Evolutionary conservation across 2,888 invertebrate species (phyloP), one percentile per base, ranked within the genome.

Genomic region (Calameuta idolon): DNA sequence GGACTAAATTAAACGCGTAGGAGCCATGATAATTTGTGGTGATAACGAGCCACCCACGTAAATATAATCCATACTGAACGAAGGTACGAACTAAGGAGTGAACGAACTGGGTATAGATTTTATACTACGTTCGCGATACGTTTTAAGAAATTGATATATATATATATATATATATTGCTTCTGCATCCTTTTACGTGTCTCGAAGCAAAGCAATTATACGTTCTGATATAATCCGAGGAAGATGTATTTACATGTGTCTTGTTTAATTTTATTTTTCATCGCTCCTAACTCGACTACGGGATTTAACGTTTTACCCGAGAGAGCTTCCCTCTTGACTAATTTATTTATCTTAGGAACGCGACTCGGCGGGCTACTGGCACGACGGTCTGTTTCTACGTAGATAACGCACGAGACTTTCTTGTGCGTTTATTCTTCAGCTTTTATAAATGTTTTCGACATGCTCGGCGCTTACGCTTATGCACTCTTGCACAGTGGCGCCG

Each of bases 11-110:
- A 85, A 85, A 84, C 82, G 83, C 84, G 87, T 85, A 83, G 83
- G 81, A 83, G 84, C 79, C 79, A 79, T 76, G 81, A 82, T 87
- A 87, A 87, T 87, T 85, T 81, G 82, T 80, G 82, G 85, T 83
- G 87, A 86, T 87, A 87, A 87, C 86, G 83, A 86, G 79, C 83
- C 82, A 83, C 85, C 85, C 85, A 85, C 87, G 83, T 83, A 77
- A 79, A 78, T 76, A 80, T 76, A 74, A 78, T 81, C 69, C 73
- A 75, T 76, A n/a, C 55, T 75, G 75, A 79, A 81, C 37, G 78
- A 78, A 40, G 80, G 79, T 69, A 79, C 73, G 77, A 74, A 71
- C 80, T 73, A 77, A 76, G 75, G 71, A 55, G 55, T 55, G 9
- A 55, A 55, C 23, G 9, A 55, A 23, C 2, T 23, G 23, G 15